These are phyloP conservation scores for Crocidura indochinensis DNA, from an alignment of 2,797 vertebrate species.

Conservation along the genomic window DNA sequence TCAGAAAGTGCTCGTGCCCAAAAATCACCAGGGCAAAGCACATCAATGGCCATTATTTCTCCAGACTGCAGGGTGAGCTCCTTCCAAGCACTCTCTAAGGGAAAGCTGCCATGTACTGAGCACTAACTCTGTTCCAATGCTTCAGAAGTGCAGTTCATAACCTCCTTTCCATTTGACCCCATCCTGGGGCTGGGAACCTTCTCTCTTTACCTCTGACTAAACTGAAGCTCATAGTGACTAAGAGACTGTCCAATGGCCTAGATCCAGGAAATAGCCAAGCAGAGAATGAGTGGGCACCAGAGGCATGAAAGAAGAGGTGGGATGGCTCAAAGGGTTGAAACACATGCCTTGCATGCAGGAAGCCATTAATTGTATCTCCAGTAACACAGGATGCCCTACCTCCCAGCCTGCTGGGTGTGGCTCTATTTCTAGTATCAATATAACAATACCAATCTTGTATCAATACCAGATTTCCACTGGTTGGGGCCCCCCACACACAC, in stretches of 20 bases:
- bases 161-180: not conserved
- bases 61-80: not conserved
- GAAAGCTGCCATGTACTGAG: not conserved
- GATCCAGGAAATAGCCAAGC: not conserved
- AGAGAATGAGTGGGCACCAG: too few relatives aligned
- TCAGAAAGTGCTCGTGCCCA: not conserved
- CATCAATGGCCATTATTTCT: not conserved
- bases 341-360: too few relatives aligned
- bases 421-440: too few relatives aligned
- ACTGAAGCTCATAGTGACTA: not conserved
- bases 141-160: accelerated
- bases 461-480: too few relatives aligned
- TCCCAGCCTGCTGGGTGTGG: too few relatives aligned
- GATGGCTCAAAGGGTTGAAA: too few relatives aligned
- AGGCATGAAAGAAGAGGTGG: too few relatives aligned
- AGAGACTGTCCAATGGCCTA: not conserved
- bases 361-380: too few relatives aligned
- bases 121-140: not conserved
- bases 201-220: not conserved
- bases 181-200: not conserved
- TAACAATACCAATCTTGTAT: too few relatives aligned
- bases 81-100: too few relatives aligned
- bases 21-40: not conserved
- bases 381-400: too few relatives aligned
- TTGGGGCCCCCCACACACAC: too few relatives aligned